These are phyloP conservation scores for Chromobotia macracanthus DNA, from an alignment of 2,797 vertebrate genomes.

Conservation along the genomic window DNA sequence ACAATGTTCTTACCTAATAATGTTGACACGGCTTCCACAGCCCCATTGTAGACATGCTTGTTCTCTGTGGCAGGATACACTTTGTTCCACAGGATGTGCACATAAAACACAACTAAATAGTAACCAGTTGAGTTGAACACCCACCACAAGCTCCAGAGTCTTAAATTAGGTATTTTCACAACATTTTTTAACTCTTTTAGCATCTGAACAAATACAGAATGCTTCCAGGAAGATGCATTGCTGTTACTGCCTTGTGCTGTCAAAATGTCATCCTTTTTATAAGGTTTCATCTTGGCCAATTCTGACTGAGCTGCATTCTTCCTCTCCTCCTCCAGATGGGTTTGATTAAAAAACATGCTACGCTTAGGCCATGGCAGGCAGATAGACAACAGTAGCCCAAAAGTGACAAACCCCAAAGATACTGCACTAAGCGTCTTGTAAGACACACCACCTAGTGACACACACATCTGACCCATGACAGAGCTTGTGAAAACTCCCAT, in stretches of 20 bases:
- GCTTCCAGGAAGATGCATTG: constrained; percentile 63
- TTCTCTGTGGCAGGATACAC: constrained; percentile 67
- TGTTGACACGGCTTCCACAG: constrained; percentile 87
- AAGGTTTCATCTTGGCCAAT: constrained; percentile 73
- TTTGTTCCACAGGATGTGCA: constrained; percentile 90
- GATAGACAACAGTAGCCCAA: constrained; percentile 80
- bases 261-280: not conserved
- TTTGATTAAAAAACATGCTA: constrained; percentile 91
- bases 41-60: constrained; percentile 86
- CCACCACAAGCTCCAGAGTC: constrained; percentile 97
- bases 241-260: not conserved
- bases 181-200: constrained; percentile 77
- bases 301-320: constrained; percentile 65
- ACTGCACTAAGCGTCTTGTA: constrained; percentile 77
- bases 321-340: not conserved
- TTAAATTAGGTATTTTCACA: constrained; percentile 77
- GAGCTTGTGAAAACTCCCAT: constrained; percentile 93
- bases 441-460: constrained; percentile 68
- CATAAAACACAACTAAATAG: constrained; percentile 92
- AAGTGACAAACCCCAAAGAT: constrained; percentile 85
- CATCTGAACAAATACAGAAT: constrained; percentile 78
- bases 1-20: constrained; percentile 78
- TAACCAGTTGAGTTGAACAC: constrained; percentile 92
- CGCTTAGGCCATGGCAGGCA: constrained; percentile 86
- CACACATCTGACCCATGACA: constrained; percentile 86